These are phyloP conservation scores for Drymonia ruficornis DNA, from an alignment of 2,888 invertebrate genomes.

Conservation along the genomic window DNA sequence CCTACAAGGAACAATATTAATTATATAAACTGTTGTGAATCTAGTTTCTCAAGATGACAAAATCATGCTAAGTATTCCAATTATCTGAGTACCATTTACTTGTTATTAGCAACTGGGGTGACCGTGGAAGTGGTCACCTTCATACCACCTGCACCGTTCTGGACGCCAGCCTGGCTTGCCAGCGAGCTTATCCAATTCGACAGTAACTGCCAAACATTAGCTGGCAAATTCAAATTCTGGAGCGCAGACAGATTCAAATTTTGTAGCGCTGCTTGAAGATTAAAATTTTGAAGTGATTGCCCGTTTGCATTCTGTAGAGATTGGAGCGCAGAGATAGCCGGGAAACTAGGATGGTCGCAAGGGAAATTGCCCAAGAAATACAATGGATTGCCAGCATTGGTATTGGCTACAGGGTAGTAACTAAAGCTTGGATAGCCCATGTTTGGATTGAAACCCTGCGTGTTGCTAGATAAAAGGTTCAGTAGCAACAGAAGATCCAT, in stretches of 20 bases:
- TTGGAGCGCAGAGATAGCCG: conserved; percentile 12
- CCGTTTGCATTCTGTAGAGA: background rate
- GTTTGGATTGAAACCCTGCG: background rate
- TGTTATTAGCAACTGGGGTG: background rate
- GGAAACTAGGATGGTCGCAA: conserved; percentile 25
- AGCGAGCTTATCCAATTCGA: background rate
- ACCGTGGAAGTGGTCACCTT: background rate
- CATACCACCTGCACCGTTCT: background rate
- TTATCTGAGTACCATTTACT: background rate
- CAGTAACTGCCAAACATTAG: background rate
- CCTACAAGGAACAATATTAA: too few relatives aligned
- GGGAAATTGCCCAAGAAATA: conserved; percentile 31
- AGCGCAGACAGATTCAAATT: background rate
- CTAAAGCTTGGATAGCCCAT: conserved; percentile 9
- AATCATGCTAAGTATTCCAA: too few relatives aligned
- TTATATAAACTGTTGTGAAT: too few relatives aligned
- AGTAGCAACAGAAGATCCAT: conserved; percentile 17
- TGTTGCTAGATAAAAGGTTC: conserved; percentile 20
- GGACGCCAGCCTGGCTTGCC: background rate
- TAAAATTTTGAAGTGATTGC: background rate
- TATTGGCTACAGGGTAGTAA: conserved; percentile 12
- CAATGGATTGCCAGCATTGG: conserved; percentile 16
- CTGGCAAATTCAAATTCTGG: background rate
- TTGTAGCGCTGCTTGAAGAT: background rate
- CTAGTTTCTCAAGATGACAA: too few relatives aligned